Conservation (phyloP, 2,888 invertebrate species). For the Ormia ochracea region DNA sequence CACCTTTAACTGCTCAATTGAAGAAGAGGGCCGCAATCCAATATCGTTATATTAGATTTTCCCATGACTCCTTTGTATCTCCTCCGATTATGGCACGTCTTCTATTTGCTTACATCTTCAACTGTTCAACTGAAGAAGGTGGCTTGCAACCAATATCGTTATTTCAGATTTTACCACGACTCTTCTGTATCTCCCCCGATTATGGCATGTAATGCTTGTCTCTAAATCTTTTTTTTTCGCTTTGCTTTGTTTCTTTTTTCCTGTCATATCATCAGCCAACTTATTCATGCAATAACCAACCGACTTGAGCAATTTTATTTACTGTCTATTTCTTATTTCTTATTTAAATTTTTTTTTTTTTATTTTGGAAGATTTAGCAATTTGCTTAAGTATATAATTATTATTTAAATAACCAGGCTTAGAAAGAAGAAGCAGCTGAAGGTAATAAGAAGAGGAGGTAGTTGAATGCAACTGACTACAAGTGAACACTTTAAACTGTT, state of each 20-base stretch:
- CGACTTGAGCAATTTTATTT: slow-evolving; percentile 46
- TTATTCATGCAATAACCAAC: slow-evolving; percentile 47
- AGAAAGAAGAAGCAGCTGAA: slow-evolving; percentile 17
- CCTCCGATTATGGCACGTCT: slow-evolving; percentile 22
- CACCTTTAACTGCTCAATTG: too few species aligned
- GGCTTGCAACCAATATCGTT: too few species aligned
- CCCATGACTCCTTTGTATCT: background rate
- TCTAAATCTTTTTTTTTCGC: background rate
- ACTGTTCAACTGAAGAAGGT: too few species aligned
- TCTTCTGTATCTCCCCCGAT: background rate
- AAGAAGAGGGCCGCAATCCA: too few species aligned
- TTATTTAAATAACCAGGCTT: slow-evolving; percentile 57
- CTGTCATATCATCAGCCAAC: background rate
- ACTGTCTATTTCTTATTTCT: too few species aligned
- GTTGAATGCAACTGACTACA: background rate
- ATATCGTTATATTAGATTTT: slow-evolving; percentile 14
- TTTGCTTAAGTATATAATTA: slow-evolving; percentile 56
- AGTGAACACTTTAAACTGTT: slow-evolving; percentile 17
- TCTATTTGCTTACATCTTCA: too few species aligned
- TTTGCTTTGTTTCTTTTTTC: background rate
- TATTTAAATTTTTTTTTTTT: slow-evolving; percentile 15
- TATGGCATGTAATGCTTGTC: slow-evolving; percentile 28
- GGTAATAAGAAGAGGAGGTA: slow-evolving; percentile 15
- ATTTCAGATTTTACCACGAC: background rate
- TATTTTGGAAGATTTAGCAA: slow-evolving; percentile 11